Conservation (phyloP, 53 echinoderm and acorn worm species). For the Echinometra lucunter region DNA sequence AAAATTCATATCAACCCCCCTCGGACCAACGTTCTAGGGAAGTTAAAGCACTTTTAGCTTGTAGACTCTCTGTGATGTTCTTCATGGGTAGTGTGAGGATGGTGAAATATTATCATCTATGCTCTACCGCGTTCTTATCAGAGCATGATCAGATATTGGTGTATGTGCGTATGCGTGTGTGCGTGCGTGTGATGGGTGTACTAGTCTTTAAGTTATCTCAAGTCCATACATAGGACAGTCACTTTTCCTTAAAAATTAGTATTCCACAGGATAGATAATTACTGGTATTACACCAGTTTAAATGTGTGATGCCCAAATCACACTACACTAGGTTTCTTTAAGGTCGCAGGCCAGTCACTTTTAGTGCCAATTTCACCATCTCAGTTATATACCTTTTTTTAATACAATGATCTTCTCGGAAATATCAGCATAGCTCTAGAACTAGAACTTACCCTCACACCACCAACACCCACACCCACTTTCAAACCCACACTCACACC, state of each 20-base stretch:
- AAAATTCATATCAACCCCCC: no score
- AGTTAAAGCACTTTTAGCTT: not conserved
- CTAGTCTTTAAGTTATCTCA: not conserved
- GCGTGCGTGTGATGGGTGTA: not conserved
- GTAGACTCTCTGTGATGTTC: not conserved
- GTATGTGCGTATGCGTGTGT: not conserved
- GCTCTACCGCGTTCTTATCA: conserved; percentile 20
- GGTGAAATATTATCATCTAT: not conserved
- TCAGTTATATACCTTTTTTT: not conserved
- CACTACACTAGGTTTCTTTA: no score
- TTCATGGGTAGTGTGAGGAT: not conserved
- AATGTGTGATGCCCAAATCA: no score
- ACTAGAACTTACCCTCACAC: not conserved
- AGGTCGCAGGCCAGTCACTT: not conserved
- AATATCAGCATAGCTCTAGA: not conserved
- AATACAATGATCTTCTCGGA: not conserved
- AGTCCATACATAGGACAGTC: no score
- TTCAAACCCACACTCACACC: not conserved
- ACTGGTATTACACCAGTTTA: no score
- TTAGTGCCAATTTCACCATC: not conserved
- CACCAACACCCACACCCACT: not conserved
- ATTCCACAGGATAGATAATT: no score
- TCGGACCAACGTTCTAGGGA: not conserved
- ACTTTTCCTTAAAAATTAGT: no score
- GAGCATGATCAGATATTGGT: conserved; percentile 34